Evolutionary conservation across 1,140 invertebrate genomes (phyloP).

Genomic region (Hormaphis cornu): DNA sequence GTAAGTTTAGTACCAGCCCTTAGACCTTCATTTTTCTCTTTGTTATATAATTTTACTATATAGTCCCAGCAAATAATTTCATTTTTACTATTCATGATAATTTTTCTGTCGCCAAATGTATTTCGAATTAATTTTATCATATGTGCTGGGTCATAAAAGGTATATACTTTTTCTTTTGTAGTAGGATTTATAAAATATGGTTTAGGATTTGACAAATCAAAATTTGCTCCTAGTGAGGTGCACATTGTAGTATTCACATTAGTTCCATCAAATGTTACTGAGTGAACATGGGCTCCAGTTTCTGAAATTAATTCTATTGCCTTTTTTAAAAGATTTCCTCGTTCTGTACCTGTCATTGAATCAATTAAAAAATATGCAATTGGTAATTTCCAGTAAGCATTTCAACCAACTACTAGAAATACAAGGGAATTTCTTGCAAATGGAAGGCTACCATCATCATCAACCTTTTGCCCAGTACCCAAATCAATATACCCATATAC

Average conservation of each 20-base stretch:
- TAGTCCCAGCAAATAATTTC: not conserved
- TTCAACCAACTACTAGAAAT: slow-evolving; percentile 2
- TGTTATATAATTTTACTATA: not conserved
- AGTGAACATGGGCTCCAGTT: slow-evolving; percentile 36
- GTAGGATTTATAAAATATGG: not conserved
- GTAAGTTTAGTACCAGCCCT: not conserved
- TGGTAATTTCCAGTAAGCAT: slow-evolving; percentile 17
- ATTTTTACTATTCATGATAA: not conserved
- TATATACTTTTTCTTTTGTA: not conserved
- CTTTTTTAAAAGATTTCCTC: slow-evolving; percentile 35
- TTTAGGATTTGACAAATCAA: not conserved
- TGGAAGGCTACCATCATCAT: not conserved
- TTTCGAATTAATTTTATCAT: not conserved
- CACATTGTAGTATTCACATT: slow-evolving; percentile 36
- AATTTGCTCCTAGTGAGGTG: slow-evolving; percentile 34
- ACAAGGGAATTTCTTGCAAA: not conserved
- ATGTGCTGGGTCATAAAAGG: not conserved
- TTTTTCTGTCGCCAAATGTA: not conserved
- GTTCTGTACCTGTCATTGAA: not conserved
- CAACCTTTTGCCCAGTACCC: no score
- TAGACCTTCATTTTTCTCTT: not conserved
- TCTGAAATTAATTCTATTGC: slow-evolving; percentile 36
- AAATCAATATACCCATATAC: no score
- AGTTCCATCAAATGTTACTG: slow-evolving; percentile 40
- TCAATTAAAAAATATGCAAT: slow-evolving; percentile 26